These are phyloP conservation scores for Siniperca obscura DNA, from an alignment of 2,797 vertebrate genomes.

Conservation along the genomic window DNA sequence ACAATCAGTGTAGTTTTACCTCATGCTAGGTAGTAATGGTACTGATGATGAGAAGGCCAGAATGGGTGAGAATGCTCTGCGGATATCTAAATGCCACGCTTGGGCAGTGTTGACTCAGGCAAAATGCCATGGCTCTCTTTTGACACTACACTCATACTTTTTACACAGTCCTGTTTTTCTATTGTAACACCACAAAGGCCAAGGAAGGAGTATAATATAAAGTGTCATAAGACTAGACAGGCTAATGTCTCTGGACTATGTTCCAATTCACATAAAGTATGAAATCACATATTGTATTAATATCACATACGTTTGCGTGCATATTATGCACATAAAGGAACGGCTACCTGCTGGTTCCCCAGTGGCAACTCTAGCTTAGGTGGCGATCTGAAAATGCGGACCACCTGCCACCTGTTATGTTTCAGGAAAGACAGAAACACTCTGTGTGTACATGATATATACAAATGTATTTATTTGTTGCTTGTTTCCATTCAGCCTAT, in stretches of 20 bases:
- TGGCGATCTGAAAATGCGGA: background rate
- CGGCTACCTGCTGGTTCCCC: background rate
- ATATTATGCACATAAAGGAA: background rate
- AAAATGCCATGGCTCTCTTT: conserved; percentile 56
- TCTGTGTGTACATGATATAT: no score
- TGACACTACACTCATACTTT: conserved; percentile 47
- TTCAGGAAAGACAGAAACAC: no score
- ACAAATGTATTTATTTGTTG: no score
- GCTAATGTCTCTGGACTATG: conserved; percentile 2
- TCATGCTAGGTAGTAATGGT: conserved; percentile 34
- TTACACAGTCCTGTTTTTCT: conserved; percentile 22
- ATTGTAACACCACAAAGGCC: conserved; percentile 27
- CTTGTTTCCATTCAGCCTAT: no score
- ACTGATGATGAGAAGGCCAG: conserved; percentile 41
- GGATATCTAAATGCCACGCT: conserved; percentile 60
- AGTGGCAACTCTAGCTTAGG: no score
- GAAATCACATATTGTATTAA: background rate
- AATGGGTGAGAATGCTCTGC: conserved; percentile 27
- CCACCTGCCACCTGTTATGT: background rate
- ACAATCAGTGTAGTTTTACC: conserved; percentile 31
- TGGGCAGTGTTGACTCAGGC: conserved; percentile 47
- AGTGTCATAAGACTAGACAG: conserved; percentile 1
- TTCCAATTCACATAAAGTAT: background rate
- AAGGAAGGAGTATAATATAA: conserved; percentile 21
- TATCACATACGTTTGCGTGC: background rate